Evolutionary conservation across 2,113 vertebrate genomes (phyloP), one percentile per base, ranked within the genome.

Genomic region (Progne subis): DNA sequence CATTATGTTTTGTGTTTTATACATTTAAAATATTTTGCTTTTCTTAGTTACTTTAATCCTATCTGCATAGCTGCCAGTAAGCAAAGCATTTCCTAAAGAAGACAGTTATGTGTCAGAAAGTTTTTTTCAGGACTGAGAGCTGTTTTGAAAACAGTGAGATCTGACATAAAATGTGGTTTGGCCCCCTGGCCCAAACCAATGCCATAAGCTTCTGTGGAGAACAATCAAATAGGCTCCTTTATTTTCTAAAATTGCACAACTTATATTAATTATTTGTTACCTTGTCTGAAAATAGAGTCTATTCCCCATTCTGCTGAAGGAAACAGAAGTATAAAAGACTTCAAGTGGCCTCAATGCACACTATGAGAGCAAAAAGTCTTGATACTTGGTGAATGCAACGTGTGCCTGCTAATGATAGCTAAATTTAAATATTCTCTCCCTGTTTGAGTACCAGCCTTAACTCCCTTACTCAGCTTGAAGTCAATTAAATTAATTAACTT

Each of bases 401-500:
- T 14, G 11, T 49, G 68, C 34, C n/a, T 76, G 31, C 18, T 82
- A 72, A 72, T 39, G 56, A 78, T 12, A 57, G 70, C 21, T 92
- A 61, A 71, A 90, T 92, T 88, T 92, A 88, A 86, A 82, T 64
- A 80, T 34, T 70, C 18, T 74, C 50, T 65, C 69, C 9, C 39
- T 55, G n/a, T 76, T 75, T 60, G 68, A 95, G 64, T 60, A 76
- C 6, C 52, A 91, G 15, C 14, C 77, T 56, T 88, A 86, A 84
- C 60, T 84, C 88, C 82, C 71, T 92, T 68, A 67, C 79, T 85
- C 81, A 67, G 78, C 65, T 94, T 89, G 92, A 95, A 94, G 92
- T 91, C 84, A 92, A 84, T 86, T 95, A 78, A 89, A 81, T 94
- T 84, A 47, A 84, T 96, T 95, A 94, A 95, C 69, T 89, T 74